Conservation (phyloP, 2,113 vertebrate genomes). For the Monarcha castaneiventris region DNA sequence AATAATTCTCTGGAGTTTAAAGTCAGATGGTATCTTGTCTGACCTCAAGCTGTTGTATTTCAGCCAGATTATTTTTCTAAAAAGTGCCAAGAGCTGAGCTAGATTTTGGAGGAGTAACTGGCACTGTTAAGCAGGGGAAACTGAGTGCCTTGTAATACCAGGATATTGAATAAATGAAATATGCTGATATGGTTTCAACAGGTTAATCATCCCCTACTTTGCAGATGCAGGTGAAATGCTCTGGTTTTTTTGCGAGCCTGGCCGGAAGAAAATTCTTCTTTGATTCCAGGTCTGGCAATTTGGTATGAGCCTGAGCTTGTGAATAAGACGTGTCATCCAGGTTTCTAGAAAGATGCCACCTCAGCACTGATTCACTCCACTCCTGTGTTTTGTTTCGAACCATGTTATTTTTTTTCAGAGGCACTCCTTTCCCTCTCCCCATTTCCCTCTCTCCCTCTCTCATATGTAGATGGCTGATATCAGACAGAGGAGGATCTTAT, state of each 20-base stretch:
- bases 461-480: background rate
- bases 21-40: background rate
- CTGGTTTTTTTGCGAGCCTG: background rate
- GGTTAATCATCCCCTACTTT: background rate
- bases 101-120: background rate
- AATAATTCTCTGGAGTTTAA: background rate
- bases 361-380: constrained; percentile 45
- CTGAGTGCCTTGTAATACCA: background rate
- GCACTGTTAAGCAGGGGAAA: background rate
- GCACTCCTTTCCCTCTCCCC: background rate
- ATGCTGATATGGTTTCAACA: background rate
- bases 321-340: background rate
- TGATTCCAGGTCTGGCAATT: background rate
- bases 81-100: background rate
- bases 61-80: background rate
- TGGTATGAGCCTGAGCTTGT: constrained; percentile 18
- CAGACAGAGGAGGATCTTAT: background rate
- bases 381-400: background rate
- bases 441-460: background rate
- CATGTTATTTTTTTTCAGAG: background rate
- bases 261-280: background rate
- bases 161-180: background rate
- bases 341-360: constrained; percentile 17
- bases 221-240: background rate
- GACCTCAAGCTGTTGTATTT: background rate